Base-by-base conservation (phyloP, 2,888 invertebrate genomes). In the Tyria jacobaeae region DNA sequence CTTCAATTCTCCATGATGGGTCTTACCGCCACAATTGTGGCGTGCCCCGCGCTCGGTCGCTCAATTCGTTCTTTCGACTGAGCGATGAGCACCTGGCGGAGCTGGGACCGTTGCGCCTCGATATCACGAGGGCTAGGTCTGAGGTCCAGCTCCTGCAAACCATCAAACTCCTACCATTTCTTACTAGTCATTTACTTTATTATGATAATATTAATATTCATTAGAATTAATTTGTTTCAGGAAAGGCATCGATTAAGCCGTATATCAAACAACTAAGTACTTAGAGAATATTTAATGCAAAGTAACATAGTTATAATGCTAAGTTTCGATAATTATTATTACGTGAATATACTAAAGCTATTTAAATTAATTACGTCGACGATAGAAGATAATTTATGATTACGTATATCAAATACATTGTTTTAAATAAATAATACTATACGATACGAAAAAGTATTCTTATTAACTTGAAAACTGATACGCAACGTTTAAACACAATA, bases 141-240 rank as follows among this genome's bases (percentile, higher is more conserved):
- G n/a, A n/a, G n/a, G n/a, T n/a, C n/a, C n/a, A n/a, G n/a, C n/a
- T n/a, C n/a, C n/a, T n/a, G n/a, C n/a, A n/a, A n/a, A n/a, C n/a
- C n/a, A n/a, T n/a, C n/a, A n/a, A n/a, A n/a, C n/a, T n/a, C n/a
- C n/a, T n/a, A n/a, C n/a, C n/a, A n/a, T n/a, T n/a, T n/a, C n/a
- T n/a, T n/a, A n/a, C n/a, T n/a, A n/a, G n/a, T n/a, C n/a, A n/a
- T n/a, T n/a, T n/a, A n/a, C n/a, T n/a, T n/a, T n/a, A 4, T 50
- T 4, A 35, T 2, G 34, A 35, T 35, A 1, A 37, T 4, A 1
- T 4, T 15, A 3, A 25, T 12, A 15, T 27, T 53, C 25, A 53
- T 24, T 27, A n/a, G 3, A n/a, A n/a, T 17, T 53, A 9, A n/a
- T 37, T 24, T 39, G 12, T 53, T 53, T 27, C 53, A 54, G 53